Percentiles rank a stretch among this genome's conserved stretches.
phyloP scores from a whole-genome alignment of 2,888 invertebrate species.

The Limnephilus auricula region DNA sequence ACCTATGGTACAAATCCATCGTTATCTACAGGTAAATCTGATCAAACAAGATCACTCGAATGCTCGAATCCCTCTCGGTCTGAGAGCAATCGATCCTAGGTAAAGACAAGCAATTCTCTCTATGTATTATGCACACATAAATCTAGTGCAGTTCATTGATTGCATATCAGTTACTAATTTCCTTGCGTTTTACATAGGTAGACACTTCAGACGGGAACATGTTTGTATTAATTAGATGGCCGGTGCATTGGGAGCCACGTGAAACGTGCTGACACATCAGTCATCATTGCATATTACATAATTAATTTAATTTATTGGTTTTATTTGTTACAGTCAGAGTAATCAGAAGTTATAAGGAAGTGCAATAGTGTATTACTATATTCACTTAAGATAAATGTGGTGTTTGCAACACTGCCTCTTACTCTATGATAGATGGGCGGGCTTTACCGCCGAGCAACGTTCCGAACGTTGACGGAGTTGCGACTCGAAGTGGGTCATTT shows the following conservation, averaged over 20 bases:
- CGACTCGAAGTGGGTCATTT: no score
- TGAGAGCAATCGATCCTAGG: not conserved
- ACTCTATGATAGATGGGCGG: no score
- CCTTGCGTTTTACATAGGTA: not conserved
- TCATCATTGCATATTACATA: not conserved
- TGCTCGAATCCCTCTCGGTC: not conserved
- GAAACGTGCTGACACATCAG: not conserved
- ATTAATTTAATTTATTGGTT: not conserved
- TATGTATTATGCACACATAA: not conserved
- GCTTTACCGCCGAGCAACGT: no score
- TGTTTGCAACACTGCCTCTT: no score
- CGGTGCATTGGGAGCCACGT: not conserved
- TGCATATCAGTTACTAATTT: slow-evolving; percentile 2
- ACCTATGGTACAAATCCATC: not conserved
- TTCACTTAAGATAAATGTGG: no score
- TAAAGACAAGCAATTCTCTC: not conserved
- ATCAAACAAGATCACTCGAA: not conserved
- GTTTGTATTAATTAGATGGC: not conserved
- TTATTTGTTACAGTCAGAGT: no score
- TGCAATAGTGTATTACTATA: no score
- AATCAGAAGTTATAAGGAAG: no score
- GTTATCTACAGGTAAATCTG: not conserved
- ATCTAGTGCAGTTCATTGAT: not conserved
- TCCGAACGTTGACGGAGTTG: no score
- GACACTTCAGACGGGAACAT: not conserved